These are phyloP conservation scores for Margaritifera margaritifera DNA, from an alignment of 2,888 invertebrate genomes.

Conservation along the genomic window DNA sequence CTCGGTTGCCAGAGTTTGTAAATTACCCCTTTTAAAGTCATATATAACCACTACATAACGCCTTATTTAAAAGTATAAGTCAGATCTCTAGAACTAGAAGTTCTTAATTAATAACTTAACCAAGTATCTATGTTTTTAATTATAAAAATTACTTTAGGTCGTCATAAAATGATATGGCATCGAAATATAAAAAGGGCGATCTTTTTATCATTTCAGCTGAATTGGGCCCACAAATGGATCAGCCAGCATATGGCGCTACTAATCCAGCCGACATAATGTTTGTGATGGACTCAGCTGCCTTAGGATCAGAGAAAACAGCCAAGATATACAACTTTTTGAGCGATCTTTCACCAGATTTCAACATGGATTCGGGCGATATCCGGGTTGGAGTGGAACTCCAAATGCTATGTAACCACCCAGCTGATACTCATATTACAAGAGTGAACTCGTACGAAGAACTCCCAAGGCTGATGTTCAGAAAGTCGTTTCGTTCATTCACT, in stretches of 20 bases:
- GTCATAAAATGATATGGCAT: too few species aligned
- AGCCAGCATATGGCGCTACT: constrained; percentile 35
- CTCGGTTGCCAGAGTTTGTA: too few species aligned
- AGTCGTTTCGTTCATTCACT: too few species aligned
- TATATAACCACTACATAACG: too few species aligned
- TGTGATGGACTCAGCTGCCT: constrained; percentile 44
- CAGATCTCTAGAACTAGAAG: too few species aligned
- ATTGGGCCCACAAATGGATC: constrained; percentile 7
- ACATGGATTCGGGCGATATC: constrained; percentile 45
- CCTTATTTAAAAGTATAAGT: too few species aligned
- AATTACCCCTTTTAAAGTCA: too few species aligned
- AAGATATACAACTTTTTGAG: constrained; percentile 46
- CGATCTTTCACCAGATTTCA: constrained; percentile 44
- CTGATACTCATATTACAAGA: constrained; percentile 24
- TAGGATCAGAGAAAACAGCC: constrained; percentile 30
- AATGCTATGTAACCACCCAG: constrained; percentile 24
- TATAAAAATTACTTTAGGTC: too few species aligned
- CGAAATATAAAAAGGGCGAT: neutral
- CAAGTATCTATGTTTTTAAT: too few species aligned
- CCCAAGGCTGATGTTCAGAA: neutral
- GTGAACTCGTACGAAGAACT: constrained; percentile 32
- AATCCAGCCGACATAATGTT: constrained; percentile 60
- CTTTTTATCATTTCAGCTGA: constrained; percentile 8
- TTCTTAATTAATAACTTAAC: too few species aligned
- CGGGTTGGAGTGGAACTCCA: constrained; percentile 48